Conservation (phyloP, 1,140 invertebrate species). For the Philotrypesis tridentata region DNA sequence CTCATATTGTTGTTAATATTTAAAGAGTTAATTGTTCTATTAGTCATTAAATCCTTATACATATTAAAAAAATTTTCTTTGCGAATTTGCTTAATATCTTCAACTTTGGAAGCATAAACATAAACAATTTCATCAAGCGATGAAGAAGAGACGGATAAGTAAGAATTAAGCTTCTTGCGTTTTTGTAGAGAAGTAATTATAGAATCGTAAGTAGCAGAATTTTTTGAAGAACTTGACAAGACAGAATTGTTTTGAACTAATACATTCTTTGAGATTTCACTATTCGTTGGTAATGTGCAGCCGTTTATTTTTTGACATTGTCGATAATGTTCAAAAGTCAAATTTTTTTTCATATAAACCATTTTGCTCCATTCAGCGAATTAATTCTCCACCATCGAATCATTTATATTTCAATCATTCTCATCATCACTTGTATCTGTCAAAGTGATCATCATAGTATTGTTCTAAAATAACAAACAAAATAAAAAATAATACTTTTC, state of each 20-base stretch:
- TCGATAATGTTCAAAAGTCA: constrained; percentile 51
- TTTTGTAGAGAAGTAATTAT: too few relatives aligned
- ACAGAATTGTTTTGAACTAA: not conserved
- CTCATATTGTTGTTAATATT: not conserved
- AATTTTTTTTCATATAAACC: constrained; percentile 63
- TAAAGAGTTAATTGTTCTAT: not conserved
- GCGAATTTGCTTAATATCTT: not conserved
- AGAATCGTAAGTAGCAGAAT: too few relatives aligned
- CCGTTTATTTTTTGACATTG: constrained; percentile 9
- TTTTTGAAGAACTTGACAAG: not conserved
- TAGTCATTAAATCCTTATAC: not conserved
- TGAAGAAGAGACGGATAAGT: not conserved
- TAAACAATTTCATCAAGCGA: not conserved
- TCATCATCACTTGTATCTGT: constrained; percentile 58
- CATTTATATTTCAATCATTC: constrained; percentile 58
- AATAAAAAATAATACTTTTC: constrained; percentile 37
- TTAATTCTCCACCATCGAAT: constrained; percentile 61
- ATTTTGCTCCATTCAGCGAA: constrained; percentile 58
- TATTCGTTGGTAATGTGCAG: not conserved
- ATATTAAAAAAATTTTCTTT: constrained; percentile 14
- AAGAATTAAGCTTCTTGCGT: not conserved
- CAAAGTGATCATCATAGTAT: constrained; percentile 61
- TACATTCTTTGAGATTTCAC: constrained; percentile 6
- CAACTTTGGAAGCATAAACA: not conserved
- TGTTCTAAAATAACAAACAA: constrained; percentile 57